phyloP scores from a whole-genome alignment of 1,140 invertebrate species.

The Euura saliciscinereae region DNA sequence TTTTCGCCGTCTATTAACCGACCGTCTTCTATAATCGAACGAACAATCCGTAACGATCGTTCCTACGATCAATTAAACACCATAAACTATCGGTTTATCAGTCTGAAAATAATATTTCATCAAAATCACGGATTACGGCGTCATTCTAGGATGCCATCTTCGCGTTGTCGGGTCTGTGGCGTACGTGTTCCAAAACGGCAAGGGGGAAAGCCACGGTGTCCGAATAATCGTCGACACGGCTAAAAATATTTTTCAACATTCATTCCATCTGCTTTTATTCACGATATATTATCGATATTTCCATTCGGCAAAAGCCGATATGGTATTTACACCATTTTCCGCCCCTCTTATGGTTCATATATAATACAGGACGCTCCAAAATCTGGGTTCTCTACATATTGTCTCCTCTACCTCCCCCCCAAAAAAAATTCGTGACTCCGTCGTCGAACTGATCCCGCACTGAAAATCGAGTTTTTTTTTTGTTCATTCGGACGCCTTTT shows the following conservation, averaged over 20 bases:
- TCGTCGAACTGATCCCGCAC: too few relatives aligned
- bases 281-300: background rate
- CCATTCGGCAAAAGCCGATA: background rate
- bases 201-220: slow-evolving; percentile 46
- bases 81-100: background rate
- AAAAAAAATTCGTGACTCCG: too few relatives aligned
- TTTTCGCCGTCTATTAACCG: background rate
- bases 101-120: background rate
- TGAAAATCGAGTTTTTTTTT: background rate
- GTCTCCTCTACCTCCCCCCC: background rate
- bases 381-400: background rate
- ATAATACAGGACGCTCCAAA: background rate
- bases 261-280: background rate
- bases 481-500: background rate
- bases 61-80: too few relatives aligned
- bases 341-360: background rate
- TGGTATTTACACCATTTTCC: background rate
- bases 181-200: slow-evolving; percentile 35
- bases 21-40: background rate
- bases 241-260: background rate
- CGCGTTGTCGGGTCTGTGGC: slow-evolving; percentile 48
- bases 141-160: slow-evolving; percentile 57
- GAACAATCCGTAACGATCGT: background rate
- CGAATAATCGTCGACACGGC: background rate
- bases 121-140: slow-evolving; percentile 44